Evolutionary conservation across 2,888 invertebrate genomes (phyloP).

Genomic region (Diploptera punctata): DNA sequence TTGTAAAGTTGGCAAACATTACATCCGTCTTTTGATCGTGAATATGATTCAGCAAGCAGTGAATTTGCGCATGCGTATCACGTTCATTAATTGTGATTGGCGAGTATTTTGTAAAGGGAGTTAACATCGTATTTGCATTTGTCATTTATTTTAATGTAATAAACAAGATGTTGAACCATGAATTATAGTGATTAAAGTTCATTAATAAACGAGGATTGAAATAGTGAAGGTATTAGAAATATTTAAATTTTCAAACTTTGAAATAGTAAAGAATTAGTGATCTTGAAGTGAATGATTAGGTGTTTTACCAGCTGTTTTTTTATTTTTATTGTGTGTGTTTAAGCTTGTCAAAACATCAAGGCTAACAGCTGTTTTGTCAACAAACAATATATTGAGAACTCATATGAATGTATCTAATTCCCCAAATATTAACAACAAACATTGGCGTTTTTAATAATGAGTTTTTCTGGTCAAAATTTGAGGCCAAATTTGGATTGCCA

Average conservation of each 20-base stretch:
- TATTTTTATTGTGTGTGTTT: too few species aligned
- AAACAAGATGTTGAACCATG: not conserved
- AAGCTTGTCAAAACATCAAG: conserved; percentile 11
- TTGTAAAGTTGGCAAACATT: too few species aligned
- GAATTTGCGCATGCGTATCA: not conserved
- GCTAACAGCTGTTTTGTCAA: not conserved
- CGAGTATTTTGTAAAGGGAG: not conserved
- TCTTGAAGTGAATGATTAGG: not conserved
- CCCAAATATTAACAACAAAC: not conserved
- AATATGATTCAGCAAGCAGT: not conserved
- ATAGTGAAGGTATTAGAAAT: not conserved
- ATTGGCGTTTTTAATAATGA: not conserved
- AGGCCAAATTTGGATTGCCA: not conserved
- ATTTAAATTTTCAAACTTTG: not conserved
- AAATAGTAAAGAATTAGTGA: not conserved
- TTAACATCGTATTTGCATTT: not conserved
- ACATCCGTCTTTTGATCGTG: too few species aligned
- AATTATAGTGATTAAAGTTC: not conserved
- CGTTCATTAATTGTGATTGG: not conserved
- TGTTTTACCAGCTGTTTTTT: conserved; percentile 12
- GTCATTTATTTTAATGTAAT: not conserved
- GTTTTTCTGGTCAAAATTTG: conserved; percentile 3
- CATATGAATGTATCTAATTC: not conserved
- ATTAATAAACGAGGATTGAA: not conserved
- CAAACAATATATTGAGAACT: not conserved